phyloP scores from a whole-genome alignment of 2,113 vertebrate species.

The Tricholaema leucomelas region DNA sequence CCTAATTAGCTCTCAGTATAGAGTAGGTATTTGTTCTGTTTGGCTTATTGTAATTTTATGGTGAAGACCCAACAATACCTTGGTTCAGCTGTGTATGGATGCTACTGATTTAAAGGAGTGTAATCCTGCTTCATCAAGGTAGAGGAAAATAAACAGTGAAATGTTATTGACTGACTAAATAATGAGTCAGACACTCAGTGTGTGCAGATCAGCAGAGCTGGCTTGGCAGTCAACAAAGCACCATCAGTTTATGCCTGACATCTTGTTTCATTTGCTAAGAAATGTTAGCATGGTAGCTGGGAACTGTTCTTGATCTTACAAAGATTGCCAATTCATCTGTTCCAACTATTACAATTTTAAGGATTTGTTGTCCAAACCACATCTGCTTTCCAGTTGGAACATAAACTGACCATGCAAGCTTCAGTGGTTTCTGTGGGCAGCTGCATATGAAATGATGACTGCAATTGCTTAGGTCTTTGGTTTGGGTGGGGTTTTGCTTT shows the following conservation, averaged over 20 bases:
- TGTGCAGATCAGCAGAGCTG: neutral
- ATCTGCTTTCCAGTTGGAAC: neutral
- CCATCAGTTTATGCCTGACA: neutral
- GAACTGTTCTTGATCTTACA: neutral
- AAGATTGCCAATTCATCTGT: neutral
- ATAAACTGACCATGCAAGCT: neutral
- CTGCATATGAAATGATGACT: neutral
- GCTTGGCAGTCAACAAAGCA: neutral
- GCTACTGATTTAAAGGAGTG: neutral
- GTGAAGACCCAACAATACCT: neutral
- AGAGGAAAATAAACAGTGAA: neutral
- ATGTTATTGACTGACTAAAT: neutral
- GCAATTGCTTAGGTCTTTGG: neutral
- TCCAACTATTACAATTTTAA: neutral
- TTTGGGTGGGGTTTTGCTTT: too few relatives aligned
- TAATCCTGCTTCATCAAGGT: neutral
- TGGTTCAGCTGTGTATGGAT: neutral
- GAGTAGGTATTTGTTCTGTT: neutral
- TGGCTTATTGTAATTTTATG: neutral
- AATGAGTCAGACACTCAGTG: neutral
- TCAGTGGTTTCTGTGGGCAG: neutral
- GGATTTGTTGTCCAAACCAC: neutral
- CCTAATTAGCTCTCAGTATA: neutral
- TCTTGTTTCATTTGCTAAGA: neutral
- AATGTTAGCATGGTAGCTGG: neutral